phyloP scores from a whole-genome alignment of 2,797 vertebrate genomes.

The Microcaecilia unicolor region DNA sequence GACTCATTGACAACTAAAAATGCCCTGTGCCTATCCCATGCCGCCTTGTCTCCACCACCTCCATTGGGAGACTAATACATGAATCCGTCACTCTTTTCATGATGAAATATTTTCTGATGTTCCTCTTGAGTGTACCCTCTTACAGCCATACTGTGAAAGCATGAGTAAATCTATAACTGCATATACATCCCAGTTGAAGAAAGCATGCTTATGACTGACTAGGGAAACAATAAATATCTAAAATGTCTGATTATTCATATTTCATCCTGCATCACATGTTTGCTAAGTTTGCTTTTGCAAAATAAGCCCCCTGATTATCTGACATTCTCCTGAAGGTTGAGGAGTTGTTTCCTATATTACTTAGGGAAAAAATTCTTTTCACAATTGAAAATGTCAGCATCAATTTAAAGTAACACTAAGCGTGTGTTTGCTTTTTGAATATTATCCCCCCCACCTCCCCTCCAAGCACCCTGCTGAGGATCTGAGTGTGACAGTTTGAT shows the following conservation, averaged over 20 bases:
- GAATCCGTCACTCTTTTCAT: too few relatives aligned
- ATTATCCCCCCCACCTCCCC: conserved; percentile 68
- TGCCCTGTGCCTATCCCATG: too few relatives aligned
- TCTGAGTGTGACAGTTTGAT: conserved; percentile 96
- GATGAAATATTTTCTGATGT: too few relatives aligned
- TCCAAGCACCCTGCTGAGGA: conserved; percentile 73
- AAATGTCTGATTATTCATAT: conserved; percentile 44
- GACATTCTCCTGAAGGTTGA: conserved; percentile 92
- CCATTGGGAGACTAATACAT: too few relatives aligned
- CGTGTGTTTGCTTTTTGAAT: conserved; percentile 85
- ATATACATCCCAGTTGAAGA: too few relatives aligned
- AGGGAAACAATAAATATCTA: conserved; percentile 38
- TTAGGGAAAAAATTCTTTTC: conserved; percentile 86
- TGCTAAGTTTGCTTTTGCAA: conserved; percentile 58
- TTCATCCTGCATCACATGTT: conserved; percentile 50
- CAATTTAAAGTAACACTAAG: conserved; percentile 96
- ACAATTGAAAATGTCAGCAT: conserved; percentile 97
- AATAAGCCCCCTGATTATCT: conserved; percentile 80
- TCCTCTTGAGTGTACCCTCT: too few relatives aligned
- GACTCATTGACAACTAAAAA: too few relatives aligned
- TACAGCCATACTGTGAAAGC: too few relatives aligned
- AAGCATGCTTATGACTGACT: too few relatives aligned
- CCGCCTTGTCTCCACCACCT: too few relatives aligned
- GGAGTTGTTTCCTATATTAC: conserved; percentile 94
- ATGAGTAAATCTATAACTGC: too few relatives aligned